Evolutionary conservation across 2,113 vertebrate species (phyloP), one percentile per base, ranked within the genome.

Genomic region (Glaucomys volans): DNA sequence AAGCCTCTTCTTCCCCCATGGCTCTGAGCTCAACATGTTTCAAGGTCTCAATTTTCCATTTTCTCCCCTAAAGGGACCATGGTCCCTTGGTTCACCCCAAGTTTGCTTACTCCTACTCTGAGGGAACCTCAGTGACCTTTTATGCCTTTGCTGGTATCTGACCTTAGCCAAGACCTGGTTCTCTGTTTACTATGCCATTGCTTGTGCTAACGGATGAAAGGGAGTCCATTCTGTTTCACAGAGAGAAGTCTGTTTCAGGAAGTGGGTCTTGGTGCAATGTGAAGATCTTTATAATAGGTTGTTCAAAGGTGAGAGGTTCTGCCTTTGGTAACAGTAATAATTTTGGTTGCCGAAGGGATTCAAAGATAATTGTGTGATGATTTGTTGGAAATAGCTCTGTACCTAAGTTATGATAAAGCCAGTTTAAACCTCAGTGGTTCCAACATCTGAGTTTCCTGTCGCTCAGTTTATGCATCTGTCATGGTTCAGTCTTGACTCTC

Each of bases 261-360:
- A 79, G 76, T 13, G 57, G 35, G 32, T 50, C 26, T 3, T 0
- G 47, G 16, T 30, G 4, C 16, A 40, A 22, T 26, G 82, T 2
- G n/a, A 87, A 74, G 80, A 80, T 17, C 18, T 52, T 92, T 69
- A 17, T 40, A 50, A 26, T 4, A 32, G n/a, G 40, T 67, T 35
- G 54, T 44, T 20, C 8, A 82, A 94, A 37, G 44, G 59, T 52
- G 17, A n/a, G 59, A 69, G 42, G 4, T 13, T 67, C 52, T 80
- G 18, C n/a, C 22, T 24, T 2, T 6, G 8, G 30, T 30, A 44
- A n/a, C 57, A 30, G 50, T 26, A 69, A 86, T 24, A 9, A 75
- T 90, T 96, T 85, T 91, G 83, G 72, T 93, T 24, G 52, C 8
- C 37, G 64, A 52, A 85, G 42, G 59, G 26, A 81, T 91, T 81